A percentile compares a stretch with the other conserved stretches of the same genome.
Evolutionary conservation across 2,797 vertebrate genomes (phyloP).

Genomic region (Xiphorhynchus erythropygius): DNA sequence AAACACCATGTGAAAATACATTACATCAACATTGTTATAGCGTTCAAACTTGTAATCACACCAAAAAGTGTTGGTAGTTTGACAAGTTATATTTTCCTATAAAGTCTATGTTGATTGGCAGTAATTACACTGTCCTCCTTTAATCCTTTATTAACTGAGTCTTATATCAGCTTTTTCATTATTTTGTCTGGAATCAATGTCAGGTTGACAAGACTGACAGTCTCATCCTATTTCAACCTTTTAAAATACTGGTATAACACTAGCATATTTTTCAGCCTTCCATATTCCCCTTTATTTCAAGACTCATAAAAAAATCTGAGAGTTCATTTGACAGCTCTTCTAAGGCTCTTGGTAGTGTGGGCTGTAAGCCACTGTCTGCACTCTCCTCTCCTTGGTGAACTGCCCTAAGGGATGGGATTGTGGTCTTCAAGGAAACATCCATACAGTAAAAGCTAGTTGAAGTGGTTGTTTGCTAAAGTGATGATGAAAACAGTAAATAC

Average conservation of each 20-base stretch:
- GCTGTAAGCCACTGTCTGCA: not conserved
- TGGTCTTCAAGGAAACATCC: not conserved
- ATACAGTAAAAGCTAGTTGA: not conserved
- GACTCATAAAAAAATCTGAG: not conserved
- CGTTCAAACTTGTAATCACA: constrained; percentile 61
- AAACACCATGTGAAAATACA: constrained; percentile 28
- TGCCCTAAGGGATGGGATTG: not conserved
- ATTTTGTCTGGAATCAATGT: constrained; percentile 71
- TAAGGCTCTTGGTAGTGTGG: not conserved
- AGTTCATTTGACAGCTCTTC: constrained; percentile 16
- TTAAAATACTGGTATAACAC: constrained; percentile 56
- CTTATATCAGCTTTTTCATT: constrained; percentile 65
- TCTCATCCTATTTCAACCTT: constrained; percentile 65
- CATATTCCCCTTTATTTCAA: constrained; percentile 28
- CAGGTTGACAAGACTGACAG: constrained; percentile 64
- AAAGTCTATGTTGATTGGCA: constrained; percentile 59
- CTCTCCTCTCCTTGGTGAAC: not conserved
- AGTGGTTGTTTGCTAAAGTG: not conserved
- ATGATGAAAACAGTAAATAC: not conserved
- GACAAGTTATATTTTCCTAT: constrained; percentile 65
- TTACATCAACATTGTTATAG: constrained; percentile 51
- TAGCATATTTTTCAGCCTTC: constrained; percentile 45
- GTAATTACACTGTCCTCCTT: constrained; percentile 72
- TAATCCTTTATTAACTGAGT: constrained; percentile 69
- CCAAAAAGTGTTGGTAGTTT: constrained; percentile 65